A percentile compares a stretch with the other conserved stretches of the same genome.
Evolutionary conservation across 2,888 invertebrate genomes (phyloP).

Genomic region (Maniola hyperantus): DNA sequence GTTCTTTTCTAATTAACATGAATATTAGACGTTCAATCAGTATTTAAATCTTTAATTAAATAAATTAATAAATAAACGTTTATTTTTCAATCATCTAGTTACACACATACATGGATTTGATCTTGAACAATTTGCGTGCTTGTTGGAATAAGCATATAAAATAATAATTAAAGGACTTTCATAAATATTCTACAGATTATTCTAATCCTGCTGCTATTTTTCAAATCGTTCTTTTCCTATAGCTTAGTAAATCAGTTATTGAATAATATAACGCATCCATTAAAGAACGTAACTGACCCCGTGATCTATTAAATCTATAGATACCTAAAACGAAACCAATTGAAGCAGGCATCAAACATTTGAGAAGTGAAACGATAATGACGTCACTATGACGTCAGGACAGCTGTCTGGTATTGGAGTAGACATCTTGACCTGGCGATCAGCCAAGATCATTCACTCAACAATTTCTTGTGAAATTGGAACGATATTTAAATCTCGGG

Average conservation of each 20-base stretch:
- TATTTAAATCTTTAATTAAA: no score
- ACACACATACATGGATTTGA: no score
- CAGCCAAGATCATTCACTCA: conserved; percentile 76
- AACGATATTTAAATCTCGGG: conserved; percentile 52
- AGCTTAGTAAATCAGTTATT: not conserved
- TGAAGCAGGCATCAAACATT: conserved; percentile 27
- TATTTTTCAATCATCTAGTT: no score
- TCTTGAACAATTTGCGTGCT: no score
- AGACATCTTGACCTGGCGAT: conserved; percentile 73
- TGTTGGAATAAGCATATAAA: no score
- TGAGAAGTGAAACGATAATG: conserved; percentile 41
- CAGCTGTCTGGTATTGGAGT: conserved; percentile 78
- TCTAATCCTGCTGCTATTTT: no score
- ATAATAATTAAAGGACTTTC: no score
- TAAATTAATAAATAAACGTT: no score
- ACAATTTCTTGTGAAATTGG: conserved; percentile 69
- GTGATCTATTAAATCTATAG: not conserved
- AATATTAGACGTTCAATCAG: no score
- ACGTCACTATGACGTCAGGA: conserved; percentile 71
- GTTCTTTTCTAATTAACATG: no score
- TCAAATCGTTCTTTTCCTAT: no score
- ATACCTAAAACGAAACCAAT: conserved; percentile 28
- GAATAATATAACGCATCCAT: not conserved
- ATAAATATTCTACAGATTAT: no score
- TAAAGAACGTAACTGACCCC: not conserved